These are phyloP conservation scores for Scaptomyza hsui DNA, from an alignment of 1,140 invertebrate genomes.

Conservation along the genomic window DNA sequence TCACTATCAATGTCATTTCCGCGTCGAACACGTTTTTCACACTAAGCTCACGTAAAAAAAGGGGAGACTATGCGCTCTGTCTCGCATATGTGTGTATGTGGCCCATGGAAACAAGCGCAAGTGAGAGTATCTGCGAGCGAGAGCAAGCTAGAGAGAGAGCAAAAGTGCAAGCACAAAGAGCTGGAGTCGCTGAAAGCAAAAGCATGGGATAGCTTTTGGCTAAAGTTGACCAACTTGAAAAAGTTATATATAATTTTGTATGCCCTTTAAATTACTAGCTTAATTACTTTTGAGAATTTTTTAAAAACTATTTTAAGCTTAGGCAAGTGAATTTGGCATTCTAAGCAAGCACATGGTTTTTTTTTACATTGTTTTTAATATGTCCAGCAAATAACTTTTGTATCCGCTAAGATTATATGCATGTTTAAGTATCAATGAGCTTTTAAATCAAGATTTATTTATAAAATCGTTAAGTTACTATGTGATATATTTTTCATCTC, in stretches of 20 bases:
- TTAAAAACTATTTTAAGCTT: no score
- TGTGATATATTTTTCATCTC: no score
- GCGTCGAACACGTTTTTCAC: constrained; percentile 75
- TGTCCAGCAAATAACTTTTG: no score
- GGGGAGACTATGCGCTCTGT: constrained; percentile 49
- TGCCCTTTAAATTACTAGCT: neutral
- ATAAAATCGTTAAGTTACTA: no score
- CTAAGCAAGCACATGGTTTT: no score
- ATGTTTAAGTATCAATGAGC: no score
- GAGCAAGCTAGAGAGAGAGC: constrained; percentile 19
- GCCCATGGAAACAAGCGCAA: constrained; percentile 16
- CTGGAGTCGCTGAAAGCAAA: constrained; percentile 51
- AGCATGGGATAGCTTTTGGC: constrained; percentile 17
- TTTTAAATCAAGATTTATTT: no score
- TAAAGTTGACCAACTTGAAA: neutral
- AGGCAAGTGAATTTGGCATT: no score
- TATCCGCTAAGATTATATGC: no score
- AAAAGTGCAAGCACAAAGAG: constrained; percentile 6
- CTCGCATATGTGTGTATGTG: constrained; percentile 30
- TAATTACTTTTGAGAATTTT: no score
- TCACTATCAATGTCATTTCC: constrained; percentile 81
- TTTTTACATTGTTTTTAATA: no score
- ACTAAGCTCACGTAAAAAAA: constrained; percentile 59
- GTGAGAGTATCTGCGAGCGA: constrained; percentile 7
- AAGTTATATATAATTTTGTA: neutral